Evolutionary conservation across 2,113 vertebrate genomes (phyloP).

Genomic region (Protobothrops mucrosquamatus): DNA sequence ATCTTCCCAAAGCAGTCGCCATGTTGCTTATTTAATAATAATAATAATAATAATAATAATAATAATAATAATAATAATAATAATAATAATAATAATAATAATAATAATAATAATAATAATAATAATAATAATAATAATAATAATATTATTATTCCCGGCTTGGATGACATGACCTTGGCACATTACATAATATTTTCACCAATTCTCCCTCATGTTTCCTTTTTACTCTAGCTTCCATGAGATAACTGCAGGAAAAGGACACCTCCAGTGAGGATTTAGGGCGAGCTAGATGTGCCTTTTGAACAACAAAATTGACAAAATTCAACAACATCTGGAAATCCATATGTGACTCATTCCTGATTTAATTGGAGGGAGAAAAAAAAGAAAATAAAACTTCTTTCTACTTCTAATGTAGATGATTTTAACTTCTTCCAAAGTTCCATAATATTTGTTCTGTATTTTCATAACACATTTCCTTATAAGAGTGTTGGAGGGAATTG

Average conservation of each 20-base stretch:
- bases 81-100: too few species aligned
- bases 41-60: too few species aligned
- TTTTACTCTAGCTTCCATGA: constrained; percentile 28
- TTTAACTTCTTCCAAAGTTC: not conserved
- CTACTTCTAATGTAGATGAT: not conserved
- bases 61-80: too few species aligned
- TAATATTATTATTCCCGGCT: too few species aligned
- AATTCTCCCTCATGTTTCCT: constrained; percentile 36
- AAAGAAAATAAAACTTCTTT: not conserved
- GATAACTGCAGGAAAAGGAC: not conserved
- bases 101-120: too few species aligned
- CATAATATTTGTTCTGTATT: not conserved
- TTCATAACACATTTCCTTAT: not conserved
- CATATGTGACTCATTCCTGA: not conserved
- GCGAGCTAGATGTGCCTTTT: not conserved
- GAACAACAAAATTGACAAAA: not conserved
- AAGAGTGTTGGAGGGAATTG: not conserved
- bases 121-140: too few species aligned
- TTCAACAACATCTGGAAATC: not conserved
- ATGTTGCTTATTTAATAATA: too few species aligned
- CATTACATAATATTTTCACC: constrained; percentile 19
- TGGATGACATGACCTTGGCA: constrained; percentile 22
- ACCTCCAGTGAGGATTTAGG: not conserved
- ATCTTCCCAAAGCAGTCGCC: too few species aligned
- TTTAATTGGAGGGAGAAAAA: not conserved